A percentile compares a stretch with the other conserved stretches of the same genome.
These are phyloP conservation scores for Palaemon carinicauda DNA, from an alignment of 1,140 invertebrate species.

Conservation along the genomic window DNA sequence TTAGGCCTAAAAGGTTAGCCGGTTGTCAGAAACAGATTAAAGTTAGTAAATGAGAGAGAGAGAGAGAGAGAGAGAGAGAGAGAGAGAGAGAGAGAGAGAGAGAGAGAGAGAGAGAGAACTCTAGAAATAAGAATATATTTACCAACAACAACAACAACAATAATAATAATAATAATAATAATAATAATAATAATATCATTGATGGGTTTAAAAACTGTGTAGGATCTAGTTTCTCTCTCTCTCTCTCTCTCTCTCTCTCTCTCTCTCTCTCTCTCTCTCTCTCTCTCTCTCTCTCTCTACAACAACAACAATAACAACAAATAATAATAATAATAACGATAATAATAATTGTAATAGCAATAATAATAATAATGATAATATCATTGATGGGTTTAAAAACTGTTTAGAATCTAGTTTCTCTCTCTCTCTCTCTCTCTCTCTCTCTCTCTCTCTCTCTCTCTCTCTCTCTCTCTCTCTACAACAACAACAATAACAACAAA, in stretches of 20 bases:
- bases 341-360: background rate
- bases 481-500: too few relatives aligned
- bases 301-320: too few relatives aligned
- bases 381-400: background rate
- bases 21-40: slow-evolving; percentile 68
- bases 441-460: background rate
- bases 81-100: background rate
- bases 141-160: too few relatives aligned
- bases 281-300: background rate
- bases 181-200: background rate
- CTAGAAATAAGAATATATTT: background rate
- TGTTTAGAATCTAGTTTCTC: too few relatives aligned
- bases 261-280: background rate
- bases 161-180: background rate
- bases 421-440: background rate
- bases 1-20: slow-evolving; percentile 71
- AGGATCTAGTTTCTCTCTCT: background rate
- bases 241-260: slow-evolving; percentile 29
- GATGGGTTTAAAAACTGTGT: background rate
- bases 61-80: background rate
- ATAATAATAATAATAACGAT: background rate
- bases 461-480: background rate
- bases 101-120: background rate
- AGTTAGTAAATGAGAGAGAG: background rate
- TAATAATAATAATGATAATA: background rate